Evolutionary conservation across 64 coral and sea anemone species (phyloP), one percentile per base, ranked within the genome.

Genomic region (Stichodactyla mertensii): DNA sequence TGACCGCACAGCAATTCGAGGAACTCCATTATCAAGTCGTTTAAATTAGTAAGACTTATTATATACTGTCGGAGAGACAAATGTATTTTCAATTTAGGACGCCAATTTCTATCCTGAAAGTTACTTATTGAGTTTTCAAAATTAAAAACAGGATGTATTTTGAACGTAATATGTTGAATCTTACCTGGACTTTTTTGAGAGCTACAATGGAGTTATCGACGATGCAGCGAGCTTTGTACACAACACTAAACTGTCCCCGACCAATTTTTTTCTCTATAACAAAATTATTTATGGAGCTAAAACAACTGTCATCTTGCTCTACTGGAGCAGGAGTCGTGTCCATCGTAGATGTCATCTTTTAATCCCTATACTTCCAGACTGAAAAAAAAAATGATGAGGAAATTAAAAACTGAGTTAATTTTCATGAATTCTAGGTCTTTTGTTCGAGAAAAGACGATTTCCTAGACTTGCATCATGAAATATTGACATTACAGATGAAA

Each of bases 161-260:
- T 74, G 27, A 23, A 70, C 4, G 2, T 22, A 70, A 7, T 7
- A 31, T 58, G 2, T 58, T 58, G 9, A 58, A 52, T 85, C 74
- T 91, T 83, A 99, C 97, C 93, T 99, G 97, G 16, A 99, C 91
- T 95, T 99, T 99, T 31, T 99, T 99, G 26, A 99, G 77, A 6
- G 97, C 97, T 4, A 95, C 90, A 55, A 92, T 92, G 10, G 87
- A 86, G 70, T 95, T 88, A 55, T 95, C 78, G 2, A 86, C 74
- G 0, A 88, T 31, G 79, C 97, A 95, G 71, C 85, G 81, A 1
- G 97, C 97, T 57, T 80, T 92, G 64, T 99, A 99, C 5, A 99
- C 97, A 20, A 99, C 97, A 88, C 97, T 99, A 24, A 99, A 99
- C 60, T 99, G 97, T 23, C 97, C 97, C 57, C 93, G 87, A 4